Evolutionary conservation across 2,113 vertebrate species (phyloP), one percentile per base, ranked within the genome.

Genomic region (Brienomyrus brachyistius): DNA sequence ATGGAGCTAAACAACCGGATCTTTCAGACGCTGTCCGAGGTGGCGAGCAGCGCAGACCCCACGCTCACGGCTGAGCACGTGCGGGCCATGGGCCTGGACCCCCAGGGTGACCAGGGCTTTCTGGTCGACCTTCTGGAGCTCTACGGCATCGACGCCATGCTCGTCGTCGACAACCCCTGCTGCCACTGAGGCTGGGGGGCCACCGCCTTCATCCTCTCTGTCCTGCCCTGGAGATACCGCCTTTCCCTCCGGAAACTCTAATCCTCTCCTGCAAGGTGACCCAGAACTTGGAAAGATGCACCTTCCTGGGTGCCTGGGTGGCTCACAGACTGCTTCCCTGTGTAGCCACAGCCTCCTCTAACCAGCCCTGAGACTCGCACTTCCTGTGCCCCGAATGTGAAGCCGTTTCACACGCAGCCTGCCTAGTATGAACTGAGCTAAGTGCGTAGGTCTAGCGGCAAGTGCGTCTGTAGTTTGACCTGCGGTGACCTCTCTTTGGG

Each of bases 1-100:
- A 98, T 99, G 94, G 98, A 99, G 93, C 97, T 98, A 89, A 99
- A 99, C 93, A 99, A 99, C 94, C 96, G 98, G 92, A 99, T 99
- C 94, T 99, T 99, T 93, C 98, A 99, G 96, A 99, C 96, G 0
- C 91, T 99, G 92, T 93, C 97, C 74, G 98, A 99, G 90, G 96
- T 99, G 85, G 97, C 97, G 0, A 96, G 95, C 54, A 99, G 98
- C 92, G 92, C 96, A 1, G 98, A 99, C 89, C 98, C 97, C 92
- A 98, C 97, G 1, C 95, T 99, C 89, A 99, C 98, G 0, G 95
- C 96, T 0, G 98, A 99, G 88, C 98, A 99, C 0, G 96, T 99
- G 54, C 96, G 97, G 70, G 97, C 97, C 94, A 99, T 99, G 98
- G 98, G 98, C 77, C 96, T 99, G 92, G 98, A 99, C 91, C 98